Conservation (phyloP, 2,888 invertebrate species). For the Caenorhabditis zanzibari region DNA sequence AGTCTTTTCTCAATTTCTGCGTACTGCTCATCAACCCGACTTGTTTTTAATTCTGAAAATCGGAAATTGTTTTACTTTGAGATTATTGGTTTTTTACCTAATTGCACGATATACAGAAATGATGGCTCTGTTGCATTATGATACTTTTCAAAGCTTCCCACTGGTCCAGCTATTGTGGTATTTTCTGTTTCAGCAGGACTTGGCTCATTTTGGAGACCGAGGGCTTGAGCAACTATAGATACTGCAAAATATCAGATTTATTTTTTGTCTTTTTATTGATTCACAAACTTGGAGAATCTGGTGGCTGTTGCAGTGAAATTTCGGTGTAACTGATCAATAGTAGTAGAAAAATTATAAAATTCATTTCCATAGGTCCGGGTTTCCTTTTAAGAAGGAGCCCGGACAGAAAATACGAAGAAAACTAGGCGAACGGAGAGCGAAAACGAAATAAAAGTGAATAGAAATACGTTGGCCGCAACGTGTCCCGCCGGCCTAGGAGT, state of each 20-base stretch:
- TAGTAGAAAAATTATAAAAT: background rate
- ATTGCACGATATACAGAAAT: constrained; percentile 49
- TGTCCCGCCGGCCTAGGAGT: constrained; percentile 22
- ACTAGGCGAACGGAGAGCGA: background rate
- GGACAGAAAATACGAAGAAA: constrained; percentile 14
- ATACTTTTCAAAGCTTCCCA: constrained; percentile 30
- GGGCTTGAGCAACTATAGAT: background rate
- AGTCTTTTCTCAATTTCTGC: constrained; percentile 45
- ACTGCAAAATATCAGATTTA: background rate
- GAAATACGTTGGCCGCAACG: constrained; percentile 42
- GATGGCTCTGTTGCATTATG: constrained; percentile 48
- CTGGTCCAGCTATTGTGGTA: background rate
- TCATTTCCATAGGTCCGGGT: constrained; percentile 23
- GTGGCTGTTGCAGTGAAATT: constrained; percentile 10
- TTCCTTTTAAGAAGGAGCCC: constrained; percentile 31
- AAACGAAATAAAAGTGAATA: constrained; percentile 13
- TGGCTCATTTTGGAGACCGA: background rate
- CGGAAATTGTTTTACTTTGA: too few relatives aligned
- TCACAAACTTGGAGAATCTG: constrained; percentile 12
- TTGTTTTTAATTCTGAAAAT: constrained; percentile 54
- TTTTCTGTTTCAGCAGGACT: background rate
- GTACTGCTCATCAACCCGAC: constrained; percentile 48
- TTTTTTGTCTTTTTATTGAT: background rate
- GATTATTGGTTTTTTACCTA: constrained; percentile 28
- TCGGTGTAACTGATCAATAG: background rate